phyloP scores from a whole-genome alignment of 2,113 vertebrate genomes.

The Xenopus laevis region DNA sequence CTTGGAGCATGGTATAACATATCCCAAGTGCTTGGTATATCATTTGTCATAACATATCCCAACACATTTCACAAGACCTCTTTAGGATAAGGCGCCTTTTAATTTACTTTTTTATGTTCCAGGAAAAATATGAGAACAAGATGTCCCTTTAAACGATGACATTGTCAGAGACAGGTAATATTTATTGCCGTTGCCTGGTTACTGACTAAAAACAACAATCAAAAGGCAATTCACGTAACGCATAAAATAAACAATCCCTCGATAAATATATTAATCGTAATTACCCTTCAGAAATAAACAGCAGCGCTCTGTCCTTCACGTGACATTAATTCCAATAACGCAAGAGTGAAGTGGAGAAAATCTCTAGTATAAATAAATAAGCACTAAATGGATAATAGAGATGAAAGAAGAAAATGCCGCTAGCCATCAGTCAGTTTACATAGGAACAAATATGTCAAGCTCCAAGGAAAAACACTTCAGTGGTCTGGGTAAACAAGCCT shows the following conservation, averaged over 20 bases:
- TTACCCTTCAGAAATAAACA: conserved; percentile 20
- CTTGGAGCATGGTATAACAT: too few relatives aligned
- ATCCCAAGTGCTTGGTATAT: too few relatives aligned
- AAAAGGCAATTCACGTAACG: conserved; percentile 15
- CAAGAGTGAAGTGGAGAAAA: background rate
- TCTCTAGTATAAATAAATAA: conserved; percentile 1
- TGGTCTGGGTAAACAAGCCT: background rate
- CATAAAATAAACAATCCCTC: conserved; percentile 18
- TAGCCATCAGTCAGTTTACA: background rate
- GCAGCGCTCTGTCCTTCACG: conserved; percentile 12
- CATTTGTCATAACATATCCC: too few relatives aligned
- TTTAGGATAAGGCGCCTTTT: background rate
- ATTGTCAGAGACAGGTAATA: conserved; percentile 8
- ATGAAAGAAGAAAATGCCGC: conserved; percentile 2
- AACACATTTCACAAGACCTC: too few relatives aligned
- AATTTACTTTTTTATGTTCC: background rate
- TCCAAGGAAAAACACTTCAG: background rate
- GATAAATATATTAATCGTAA: conserved; percentile 24
- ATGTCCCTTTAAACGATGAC: conserved; percentile 9
- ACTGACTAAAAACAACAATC: conserved; percentile 14
- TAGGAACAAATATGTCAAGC: background rate
- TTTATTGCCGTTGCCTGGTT: conserved; percentile 8
- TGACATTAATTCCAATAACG: conserved; percentile 6
- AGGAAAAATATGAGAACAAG: background rate
- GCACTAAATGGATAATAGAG: conserved; percentile 1